A percentile compares a stretch with the other conserved stretches of the same genome.
Evolutionary conservation across 2,797 vertebrate genomes (phyloP).

Genomic region (Cuculus canorus): DNA sequence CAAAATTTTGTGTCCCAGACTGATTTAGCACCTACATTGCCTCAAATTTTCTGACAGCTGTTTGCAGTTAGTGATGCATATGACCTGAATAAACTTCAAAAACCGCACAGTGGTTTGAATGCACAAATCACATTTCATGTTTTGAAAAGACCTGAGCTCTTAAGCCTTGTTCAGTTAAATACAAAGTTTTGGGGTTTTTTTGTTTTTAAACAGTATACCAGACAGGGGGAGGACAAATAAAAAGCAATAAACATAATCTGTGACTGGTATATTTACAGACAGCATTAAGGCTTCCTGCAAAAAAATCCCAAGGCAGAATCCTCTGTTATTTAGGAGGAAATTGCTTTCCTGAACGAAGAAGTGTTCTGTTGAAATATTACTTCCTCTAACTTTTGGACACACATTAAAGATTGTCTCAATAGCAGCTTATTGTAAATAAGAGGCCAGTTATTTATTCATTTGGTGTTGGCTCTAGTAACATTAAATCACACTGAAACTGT

Average conservation of each 20-base stretch:
- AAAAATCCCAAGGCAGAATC: not conserved
- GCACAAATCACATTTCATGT: not conserved
- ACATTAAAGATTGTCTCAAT: not conserved
- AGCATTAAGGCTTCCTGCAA: not conserved
- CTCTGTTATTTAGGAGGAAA: constrained; percentile 33
- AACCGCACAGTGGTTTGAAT: not conserved
- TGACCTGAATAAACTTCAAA: not conserved
- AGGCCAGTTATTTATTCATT: not conserved
- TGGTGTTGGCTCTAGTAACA: constrained; percentile 1
- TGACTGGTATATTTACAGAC: not conserved
- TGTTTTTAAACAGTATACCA: not conserved
- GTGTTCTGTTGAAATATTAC: not conserved
- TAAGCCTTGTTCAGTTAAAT: not conserved
- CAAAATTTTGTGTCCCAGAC: not conserved
- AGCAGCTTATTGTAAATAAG: not conserved
- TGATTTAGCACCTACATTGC: not conserved
- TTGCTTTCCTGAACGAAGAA: constrained; percentile 14
- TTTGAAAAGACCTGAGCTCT: not conserved
- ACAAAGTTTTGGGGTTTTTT: not conserved
- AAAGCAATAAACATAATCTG: too few relatives aligned
- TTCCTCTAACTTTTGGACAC: constrained; percentile 33
- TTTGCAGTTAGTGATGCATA: not conserved
- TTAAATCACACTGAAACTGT: not conserved
- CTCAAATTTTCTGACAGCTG: not conserved
- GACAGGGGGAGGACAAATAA: not conserved